phyloP scores from a whole-genome alignment of 2,113 vertebrate species.

The Procapra przewalskii region DNA sequence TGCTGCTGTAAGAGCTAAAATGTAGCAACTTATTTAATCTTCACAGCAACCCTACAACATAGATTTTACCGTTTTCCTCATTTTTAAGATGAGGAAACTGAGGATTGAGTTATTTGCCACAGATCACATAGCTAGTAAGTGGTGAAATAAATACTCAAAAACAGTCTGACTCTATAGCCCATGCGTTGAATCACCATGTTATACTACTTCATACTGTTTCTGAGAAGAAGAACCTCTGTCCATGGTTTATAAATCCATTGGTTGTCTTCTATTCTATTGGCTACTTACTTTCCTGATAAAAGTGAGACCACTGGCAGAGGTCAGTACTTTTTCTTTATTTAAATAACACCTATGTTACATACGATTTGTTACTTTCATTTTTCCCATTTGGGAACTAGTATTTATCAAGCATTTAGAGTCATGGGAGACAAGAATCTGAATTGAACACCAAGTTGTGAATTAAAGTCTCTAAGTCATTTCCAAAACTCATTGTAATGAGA shows the following conservation, averaged over 20 bases:
- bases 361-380: background rate
- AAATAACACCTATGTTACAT: background rate
- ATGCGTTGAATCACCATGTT: background rate
- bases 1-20: background rate
- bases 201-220: slow-evolving; percentile 27
- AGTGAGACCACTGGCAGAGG: background rate
- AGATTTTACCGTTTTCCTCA: background rate
- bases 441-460: background rate
- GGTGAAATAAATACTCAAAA: background rate
- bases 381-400: background rate
- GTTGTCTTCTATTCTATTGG: background rate
- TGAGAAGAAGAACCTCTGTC: slow-evolving; percentile 10
- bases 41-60: background rate
- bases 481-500: background rate
- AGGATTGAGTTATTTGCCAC: background rate
- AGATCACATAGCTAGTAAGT: background rate
- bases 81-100: slow-evolving; percentile 17
- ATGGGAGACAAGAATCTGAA: background rate
- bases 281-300: background rate
- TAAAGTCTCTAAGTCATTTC: background rate
- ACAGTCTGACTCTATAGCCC: background rate
- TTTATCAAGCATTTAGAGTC: background rate
- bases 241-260: slow-evolving; percentile 27
- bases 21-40: slow-evolving; percentile 1
- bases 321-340: background rate